A percentile compares a stretch with the other conserved stretches of the same genome.
Conservation (phyloP, 2,888 invertebrate genomes). For the Lithophane ornitopus region DNA sequence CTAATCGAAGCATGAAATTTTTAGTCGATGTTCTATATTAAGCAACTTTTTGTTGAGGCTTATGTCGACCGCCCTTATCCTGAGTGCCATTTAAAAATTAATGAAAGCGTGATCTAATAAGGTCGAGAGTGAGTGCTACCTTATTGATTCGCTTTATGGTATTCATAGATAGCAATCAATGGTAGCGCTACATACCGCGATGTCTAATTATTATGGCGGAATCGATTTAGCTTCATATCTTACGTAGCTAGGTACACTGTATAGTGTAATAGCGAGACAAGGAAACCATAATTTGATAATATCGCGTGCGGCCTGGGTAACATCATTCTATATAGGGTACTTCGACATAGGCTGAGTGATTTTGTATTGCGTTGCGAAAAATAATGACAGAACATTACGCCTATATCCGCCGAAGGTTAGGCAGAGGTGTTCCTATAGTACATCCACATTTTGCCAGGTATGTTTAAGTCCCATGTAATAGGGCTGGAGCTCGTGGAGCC, state of each 20-base stretch:
- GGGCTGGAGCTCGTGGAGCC: too few species aligned
- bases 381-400: neutral
- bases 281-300: constrained; percentile 38
- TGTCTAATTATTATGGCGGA: constrained; percentile 27
- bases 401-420: too few species aligned
- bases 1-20: constrained; percentile 8
- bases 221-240: constrained; percentile 25
- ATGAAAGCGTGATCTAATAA: constrained; percentile 13
- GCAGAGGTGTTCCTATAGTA: too few species aligned
- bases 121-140: constrained; percentile 5
- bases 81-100: constrained; percentile 12
- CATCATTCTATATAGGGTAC: constrained; percentile 16
- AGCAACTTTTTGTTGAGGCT: constrained; percentile 4
- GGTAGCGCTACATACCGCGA: constrained; percentile 6
- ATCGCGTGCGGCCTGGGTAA: neutral
- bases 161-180: constrained; percentile 36
- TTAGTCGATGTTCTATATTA: neutral
- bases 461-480: too few species aligned
- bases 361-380: constrained; percentile 3
- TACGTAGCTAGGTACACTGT: constrained; percentile 12
- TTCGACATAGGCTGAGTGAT: constrained; percentile 19
- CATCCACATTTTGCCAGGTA: too few species aligned
- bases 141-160: constrained; percentile 28
- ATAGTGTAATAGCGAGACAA: constrained; percentile 26
- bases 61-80: neutral